Base-by-base conservation (phyloP, 2,797 vertebrate genomes). In the Dallia pectoralis region DNA sequence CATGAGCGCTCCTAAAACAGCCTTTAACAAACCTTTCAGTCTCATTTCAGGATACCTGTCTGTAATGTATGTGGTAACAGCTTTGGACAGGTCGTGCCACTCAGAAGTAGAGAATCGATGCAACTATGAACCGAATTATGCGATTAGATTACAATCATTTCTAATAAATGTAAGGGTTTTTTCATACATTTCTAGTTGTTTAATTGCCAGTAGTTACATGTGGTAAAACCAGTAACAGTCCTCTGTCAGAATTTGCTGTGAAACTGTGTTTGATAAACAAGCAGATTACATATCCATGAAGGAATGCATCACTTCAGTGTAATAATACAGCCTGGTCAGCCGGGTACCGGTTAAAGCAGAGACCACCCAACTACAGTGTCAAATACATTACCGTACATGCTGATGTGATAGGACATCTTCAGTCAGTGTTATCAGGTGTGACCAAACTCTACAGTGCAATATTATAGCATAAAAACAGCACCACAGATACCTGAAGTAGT, bases 231-330 rank as follows among this genome's bases (percentile, higher is more conserved):
- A 53, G 69, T 29, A 71, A 70, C 56, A 61, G 19, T 59, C 53
- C 19, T 44, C 44, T 62, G 32, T 72, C 18, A 76, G 61, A 1
- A 30, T 81, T 69, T 76, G 74, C 66, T 11, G 40, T 78, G 30
- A 25, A 30, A 2, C 44, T 7, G 2, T 25, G 53, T 69, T 53
- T 49, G 4, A 33, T 0, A 36, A 36, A 32, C 49, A 51, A 71
- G 22, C 67, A 75, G 56, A 33, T 33, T 59, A 4, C 15, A 1
- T 29, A 30, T 27, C 76, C 56, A 69, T 3, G 32, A 33, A 70
- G 33, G 29, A 40, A 44, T 22, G 36, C 22, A 27, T 44, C 18
- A 40, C n/a, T 9, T 56, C 53, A 12, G 53, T 11, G 25, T 61
- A n/a, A 22, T 14, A 15, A 29, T 56, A 1, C 14, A 12, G 8